Evolutionary conservation across 2,113 vertebrate genomes (phyloP).

Genomic region (Genyomyrus donnyi): DNA sequence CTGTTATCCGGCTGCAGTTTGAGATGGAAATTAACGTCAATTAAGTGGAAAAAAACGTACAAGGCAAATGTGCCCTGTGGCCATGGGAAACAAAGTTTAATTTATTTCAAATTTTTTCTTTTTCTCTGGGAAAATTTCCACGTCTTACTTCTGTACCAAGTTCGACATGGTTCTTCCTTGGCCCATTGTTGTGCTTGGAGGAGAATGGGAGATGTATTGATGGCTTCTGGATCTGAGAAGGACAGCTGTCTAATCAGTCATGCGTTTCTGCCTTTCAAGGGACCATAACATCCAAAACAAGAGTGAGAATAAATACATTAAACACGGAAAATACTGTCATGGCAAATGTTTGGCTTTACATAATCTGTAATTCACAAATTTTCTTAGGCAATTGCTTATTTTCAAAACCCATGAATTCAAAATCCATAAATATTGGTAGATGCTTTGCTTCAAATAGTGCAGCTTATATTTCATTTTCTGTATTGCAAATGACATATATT

Average conservation of each 20-base stretch:
- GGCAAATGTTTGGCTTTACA: neutral
- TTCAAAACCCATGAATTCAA: neutral
- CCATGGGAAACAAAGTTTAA: neutral
- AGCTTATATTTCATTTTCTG: neutral
- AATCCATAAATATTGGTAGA: neutral
- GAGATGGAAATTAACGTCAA: neutral
- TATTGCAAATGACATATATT: neutral
- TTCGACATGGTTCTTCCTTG: neutral
- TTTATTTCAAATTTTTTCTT: neutral
- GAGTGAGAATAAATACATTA: neutral
- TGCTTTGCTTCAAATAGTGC: neutral
- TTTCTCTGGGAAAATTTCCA: neutral
- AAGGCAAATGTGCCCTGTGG: constrained; percentile 1
- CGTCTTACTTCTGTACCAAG: neutral
- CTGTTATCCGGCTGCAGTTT: constrained; percentile 64
- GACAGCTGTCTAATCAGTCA: neutral
- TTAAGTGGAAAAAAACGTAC: neutral
- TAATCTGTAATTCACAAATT: neutral
- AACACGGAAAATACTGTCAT: neutral
- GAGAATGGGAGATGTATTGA: neutral
- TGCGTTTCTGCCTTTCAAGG: neutral
- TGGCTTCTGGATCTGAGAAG: neutral
- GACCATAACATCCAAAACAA: neutral
- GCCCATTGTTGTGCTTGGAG: neutral
- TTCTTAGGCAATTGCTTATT: neutral